phyloP scores from a whole-genome alignment of 2,113 vertebrate genomes.

The Thryonomys swinderianus region DNA sequence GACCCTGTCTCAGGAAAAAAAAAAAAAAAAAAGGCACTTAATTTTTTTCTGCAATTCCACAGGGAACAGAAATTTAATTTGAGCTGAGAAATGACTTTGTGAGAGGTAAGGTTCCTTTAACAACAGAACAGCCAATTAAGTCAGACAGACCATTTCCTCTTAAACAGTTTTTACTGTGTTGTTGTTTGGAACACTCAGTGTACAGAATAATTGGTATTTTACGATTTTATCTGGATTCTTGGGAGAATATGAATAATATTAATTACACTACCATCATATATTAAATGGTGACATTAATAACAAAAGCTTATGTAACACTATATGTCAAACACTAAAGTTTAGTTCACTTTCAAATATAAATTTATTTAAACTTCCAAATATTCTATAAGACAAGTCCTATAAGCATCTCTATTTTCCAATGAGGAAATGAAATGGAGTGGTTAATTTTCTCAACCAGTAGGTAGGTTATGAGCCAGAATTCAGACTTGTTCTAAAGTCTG shows the following conservation, averaged over 20 bases:
- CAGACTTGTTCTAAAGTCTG: neutral
- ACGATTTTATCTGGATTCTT: neutral
- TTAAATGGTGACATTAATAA: neutral
- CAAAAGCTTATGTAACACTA: neutral
- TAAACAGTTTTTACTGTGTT: neutral
- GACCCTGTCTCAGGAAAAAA: too few species aligned
- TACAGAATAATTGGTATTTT: neutral
- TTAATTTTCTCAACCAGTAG: neutral
- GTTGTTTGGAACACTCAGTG: neutral
- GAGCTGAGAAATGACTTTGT: neutral
- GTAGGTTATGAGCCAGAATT: neutral
- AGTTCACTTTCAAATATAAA: neutral
- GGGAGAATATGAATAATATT: neutral
- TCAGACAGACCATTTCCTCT: slow-evolving; percentile 16
- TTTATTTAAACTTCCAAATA: neutral
- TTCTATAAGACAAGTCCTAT: neutral
- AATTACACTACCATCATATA: neutral
- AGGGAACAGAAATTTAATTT: slow-evolving; percentile 60
- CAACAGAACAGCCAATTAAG: neutral
- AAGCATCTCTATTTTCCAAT: neutral
- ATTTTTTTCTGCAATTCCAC: slow-evolving; percentile 9
- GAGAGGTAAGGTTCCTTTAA: slow-evolving; percentile 43
- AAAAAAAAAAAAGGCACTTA: too few species aligned
- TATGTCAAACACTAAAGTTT: neutral
- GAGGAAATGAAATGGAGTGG: neutral